phyloP scores from a whole-genome alignment of 2,888 invertebrate genomes.

The Pocota personata region DNA sequence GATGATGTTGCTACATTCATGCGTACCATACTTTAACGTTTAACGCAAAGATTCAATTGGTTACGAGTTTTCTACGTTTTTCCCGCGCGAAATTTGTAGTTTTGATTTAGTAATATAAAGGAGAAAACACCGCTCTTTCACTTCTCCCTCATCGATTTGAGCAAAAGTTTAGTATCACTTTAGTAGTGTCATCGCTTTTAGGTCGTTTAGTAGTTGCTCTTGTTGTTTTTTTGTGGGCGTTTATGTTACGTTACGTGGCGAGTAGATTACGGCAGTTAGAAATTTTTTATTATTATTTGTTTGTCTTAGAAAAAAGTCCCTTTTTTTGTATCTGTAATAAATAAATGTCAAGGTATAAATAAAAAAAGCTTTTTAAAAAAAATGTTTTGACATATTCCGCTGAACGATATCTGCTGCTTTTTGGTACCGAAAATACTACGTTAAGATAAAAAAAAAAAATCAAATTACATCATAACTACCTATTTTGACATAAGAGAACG shows the following conservation, averaged over 20 bases:
- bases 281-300: conserved; percentile 8
- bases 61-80: conserved; percentile 27
- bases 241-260: conserved; percentile 63
- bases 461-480: too few species aligned
- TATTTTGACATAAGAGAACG: too few species aligned
- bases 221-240: conserved; percentile 14
- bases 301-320: conserved; percentile 11
- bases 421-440: neutral
- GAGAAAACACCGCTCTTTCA: conserved; percentile 2
- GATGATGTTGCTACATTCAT: conserved; percentile 79
- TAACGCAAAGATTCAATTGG: conserved; percentile 10
- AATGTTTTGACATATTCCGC: neutral
- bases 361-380: neutral
- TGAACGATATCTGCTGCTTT: conserved; percentile 66
- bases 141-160: conserved; percentile 34
- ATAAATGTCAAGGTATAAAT: conserved; percentile 21
- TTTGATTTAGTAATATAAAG: conserved; percentile 22
- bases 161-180: conserved; percentile 46
- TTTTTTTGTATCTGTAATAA: conserved; percentile 60
- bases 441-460: too few species aligned
- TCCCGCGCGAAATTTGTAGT: conserved; percentile 16
- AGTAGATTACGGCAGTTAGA: conserved; percentile 65
- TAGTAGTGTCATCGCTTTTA: conserved; percentile 37
- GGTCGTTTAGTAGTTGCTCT: neutral
- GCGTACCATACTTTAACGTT: conserved; percentile 80